Percentiles rank a stretch among this genome's conserved stretches.
phyloP scores from a whole-genome alignment of 2,113 vertebrate species.

The Thamnophis sirtalis region DNA sequence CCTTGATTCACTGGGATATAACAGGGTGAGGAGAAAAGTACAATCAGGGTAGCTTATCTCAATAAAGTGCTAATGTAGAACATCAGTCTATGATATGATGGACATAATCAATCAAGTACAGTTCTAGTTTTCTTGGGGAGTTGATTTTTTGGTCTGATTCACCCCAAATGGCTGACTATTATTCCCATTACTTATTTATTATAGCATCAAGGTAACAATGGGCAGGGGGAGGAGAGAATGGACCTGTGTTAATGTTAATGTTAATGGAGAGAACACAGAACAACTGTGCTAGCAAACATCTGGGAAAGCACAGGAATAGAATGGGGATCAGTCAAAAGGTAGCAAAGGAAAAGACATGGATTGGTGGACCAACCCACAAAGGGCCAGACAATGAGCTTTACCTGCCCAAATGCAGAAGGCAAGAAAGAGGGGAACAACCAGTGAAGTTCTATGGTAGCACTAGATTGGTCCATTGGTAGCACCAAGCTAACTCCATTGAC shows the following conservation, averaged over 20 bases:
- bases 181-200: not conserved
- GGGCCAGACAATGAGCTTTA: not conserved
- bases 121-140: not conserved
- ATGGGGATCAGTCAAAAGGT: not conserved
- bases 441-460: not conserved
- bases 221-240: not conserved
- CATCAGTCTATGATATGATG: not conserved
- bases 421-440: not conserved
- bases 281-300: not conserved
- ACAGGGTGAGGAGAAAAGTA: not conserved
- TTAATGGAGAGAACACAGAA: not conserved
- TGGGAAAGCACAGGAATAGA: not conserved
- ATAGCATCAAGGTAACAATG: not conserved
- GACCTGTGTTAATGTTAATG: not conserved
- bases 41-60: not conserved
- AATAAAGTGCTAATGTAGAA: not conserved
- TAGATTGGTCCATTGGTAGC: not conserved
- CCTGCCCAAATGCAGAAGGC: not conserved
- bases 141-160: not conserved
- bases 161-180: not conserved
- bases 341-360: not conserved
- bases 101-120: not conserved
- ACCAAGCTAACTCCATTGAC: not conserved
- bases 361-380: not conserved
- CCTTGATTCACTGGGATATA: not conserved